Percentiles rank a stretch among this genome's conserved stretches.
phyloP scores from a whole-genome alignment of 2,888 invertebrate genomes.

The Andrena bucephala region DNA sequence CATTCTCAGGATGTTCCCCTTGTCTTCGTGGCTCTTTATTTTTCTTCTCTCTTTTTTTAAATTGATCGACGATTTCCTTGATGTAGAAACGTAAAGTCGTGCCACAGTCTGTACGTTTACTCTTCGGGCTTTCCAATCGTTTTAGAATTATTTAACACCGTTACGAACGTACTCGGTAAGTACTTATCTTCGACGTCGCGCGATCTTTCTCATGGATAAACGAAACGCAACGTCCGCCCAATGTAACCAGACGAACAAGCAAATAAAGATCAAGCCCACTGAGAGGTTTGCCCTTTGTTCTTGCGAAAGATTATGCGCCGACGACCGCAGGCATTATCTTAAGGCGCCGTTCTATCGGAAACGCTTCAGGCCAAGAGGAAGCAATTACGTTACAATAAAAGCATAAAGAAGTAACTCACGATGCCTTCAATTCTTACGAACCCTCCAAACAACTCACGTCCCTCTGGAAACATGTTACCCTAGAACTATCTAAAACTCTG shows the following conservation, averaged over 20 bases:
- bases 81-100: constrained; percentile 20
- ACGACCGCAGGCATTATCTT: constrained; percentile 6
- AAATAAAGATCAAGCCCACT: constrained; percentile 41
- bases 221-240: constrained; percentile 25
- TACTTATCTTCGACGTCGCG: constrained; percentile 26
- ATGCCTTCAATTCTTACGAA: neutral
- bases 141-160: constrained; percentile 10
- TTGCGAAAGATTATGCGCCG: constrained; percentile 10
- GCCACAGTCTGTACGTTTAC: constrained; percentile 16
- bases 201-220: neutral
- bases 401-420: neutral
- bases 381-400: constrained; percentile 22
- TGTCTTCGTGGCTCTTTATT: neutral
- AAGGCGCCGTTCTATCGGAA: neutral
- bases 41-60: constrained; percentile 5
- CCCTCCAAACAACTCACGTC: neutral
- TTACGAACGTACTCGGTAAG: constrained; percentile 37
- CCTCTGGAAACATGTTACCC: neutral
- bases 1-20: constrained; percentile 6
- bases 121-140: constrained; percentile 17
- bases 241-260: constrained; percentile 40
- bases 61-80: neutral
- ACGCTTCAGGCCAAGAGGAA: constrained; percentile 1
- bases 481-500: too few species aligned
- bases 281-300: constrained; percentile 28